A percentile compares a stretch with the other conserved stretches of the same genome.
These are phyloP conservation scores for Stigmatopora nigra DNA, from an alignment of 2,113 vertebrate genomes.

Conservation along the genomic window DNA sequence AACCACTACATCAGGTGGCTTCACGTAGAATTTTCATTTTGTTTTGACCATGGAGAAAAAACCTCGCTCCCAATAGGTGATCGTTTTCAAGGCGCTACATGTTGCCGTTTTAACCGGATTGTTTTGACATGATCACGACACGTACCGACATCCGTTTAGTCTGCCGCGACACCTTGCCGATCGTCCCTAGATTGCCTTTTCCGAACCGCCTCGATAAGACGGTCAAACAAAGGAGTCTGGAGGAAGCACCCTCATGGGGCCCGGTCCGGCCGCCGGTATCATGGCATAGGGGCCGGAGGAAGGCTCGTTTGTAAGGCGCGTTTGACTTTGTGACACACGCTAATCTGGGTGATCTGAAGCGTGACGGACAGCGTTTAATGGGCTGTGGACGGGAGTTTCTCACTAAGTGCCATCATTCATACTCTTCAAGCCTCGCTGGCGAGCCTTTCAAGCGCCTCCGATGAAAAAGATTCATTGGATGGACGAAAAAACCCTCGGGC, in stretches of 20 bases:
- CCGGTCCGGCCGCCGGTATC: slow-evolving; percentile 44
- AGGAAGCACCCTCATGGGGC: slow-evolving; percentile 58
- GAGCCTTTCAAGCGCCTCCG: slow-evolving; percentile 55
- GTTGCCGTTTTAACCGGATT: neutral
- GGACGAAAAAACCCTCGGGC: neutral
- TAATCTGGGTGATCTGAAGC: slow-evolving; percentile 32
- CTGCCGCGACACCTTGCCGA: neutral
- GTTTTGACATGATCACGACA: slow-evolving; percentile 6
- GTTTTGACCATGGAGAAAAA: neutral
- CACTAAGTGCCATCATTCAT: slow-evolving; percentile 70
- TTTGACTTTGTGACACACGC: slow-evolving; percentile 41
- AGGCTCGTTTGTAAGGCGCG: slow-evolving; percentile 19
- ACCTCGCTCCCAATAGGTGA: neutral
- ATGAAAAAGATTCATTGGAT: slow-evolving; percentile 64
- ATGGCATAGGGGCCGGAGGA: slow-evolving; percentile 52
- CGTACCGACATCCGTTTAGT: slow-evolving; percentile 16
- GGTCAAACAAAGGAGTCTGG: slow-evolving; percentile 32
- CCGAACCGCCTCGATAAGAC: slow-evolving; percentile 47
- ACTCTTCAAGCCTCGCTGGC: slow-evolving; percentile 49
- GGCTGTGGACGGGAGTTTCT: slow-evolving; percentile 54
- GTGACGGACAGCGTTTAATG: slow-evolving; percentile 52
- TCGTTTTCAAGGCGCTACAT: neutral
- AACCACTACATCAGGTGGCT: no score
- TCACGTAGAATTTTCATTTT: neutral
- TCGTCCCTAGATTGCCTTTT: slow-evolving; percentile 23